phyloP scores from a whole-genome alignment of 2,888 invertebrate genomes.

The Ectemnius lituratus region DNA sequence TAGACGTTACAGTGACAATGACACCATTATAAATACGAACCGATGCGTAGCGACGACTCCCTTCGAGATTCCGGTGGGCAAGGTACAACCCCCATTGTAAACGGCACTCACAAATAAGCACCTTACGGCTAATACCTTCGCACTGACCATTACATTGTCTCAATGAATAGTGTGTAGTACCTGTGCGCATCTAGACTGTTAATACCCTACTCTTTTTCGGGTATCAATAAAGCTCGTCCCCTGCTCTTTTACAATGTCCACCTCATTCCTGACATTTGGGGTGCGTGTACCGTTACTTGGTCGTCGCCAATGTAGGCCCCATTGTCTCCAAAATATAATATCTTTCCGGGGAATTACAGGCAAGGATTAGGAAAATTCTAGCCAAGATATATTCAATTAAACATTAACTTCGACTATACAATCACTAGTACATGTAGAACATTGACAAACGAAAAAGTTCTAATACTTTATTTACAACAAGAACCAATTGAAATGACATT shows the following conservation, averaged over 20 bases:
- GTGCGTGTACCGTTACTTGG: not conserved
- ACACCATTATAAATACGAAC: not conserved
- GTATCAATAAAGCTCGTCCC: constrained; percentile 3
- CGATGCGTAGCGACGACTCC: not conserved
- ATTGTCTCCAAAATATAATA: no score
- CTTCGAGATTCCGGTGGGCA: not conserved
- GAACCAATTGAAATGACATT: no score
- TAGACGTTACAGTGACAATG: not conserved
- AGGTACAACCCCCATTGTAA: not conserved
- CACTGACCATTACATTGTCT: not conserved
- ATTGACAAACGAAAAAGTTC: no score
- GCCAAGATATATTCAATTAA: no score
- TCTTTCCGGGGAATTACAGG: no score
- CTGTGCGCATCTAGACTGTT: not conserved
- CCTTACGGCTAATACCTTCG: constrained; percentile 4
- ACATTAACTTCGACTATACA: no score
- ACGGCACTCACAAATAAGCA: not conserved
- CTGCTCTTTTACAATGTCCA: not conserved
- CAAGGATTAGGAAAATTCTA: no score
- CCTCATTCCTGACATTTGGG: not conserved
- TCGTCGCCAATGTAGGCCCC: no score
- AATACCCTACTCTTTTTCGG: constrained; percentile 6
- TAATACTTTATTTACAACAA: no score
- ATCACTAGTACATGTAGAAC: no score
- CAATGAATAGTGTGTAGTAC: not conserved